These are phyloP conservation scores for Apeira syringaria DNA, from an alignment of 2,888 invertebrate genomes.

Conservation along the genomic window DNA sequence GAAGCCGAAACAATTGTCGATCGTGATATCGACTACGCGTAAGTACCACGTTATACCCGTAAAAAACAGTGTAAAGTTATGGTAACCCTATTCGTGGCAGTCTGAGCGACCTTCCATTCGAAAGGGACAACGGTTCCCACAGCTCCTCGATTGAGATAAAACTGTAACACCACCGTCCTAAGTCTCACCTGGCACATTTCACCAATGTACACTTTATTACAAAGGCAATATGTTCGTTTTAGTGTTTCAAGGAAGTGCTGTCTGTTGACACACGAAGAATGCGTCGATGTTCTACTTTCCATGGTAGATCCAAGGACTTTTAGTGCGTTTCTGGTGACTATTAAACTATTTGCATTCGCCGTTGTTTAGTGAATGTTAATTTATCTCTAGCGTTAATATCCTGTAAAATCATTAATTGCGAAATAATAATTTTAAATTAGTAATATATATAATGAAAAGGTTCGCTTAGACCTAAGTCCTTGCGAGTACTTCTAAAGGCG, in stretches of 20 bases:
- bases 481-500: too few relatives aligned
- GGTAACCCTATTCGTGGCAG: constrained; percentile 23
- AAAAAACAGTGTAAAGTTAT: too few relatives aligned
- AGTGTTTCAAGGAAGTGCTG: constrained; percentile 16
- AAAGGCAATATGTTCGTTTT: constrained; percentile 17
- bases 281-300: constrained; percentile 65
- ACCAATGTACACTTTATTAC: constrained; percentile 23
- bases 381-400: too few relatives aligned
- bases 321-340: constrained; percentile 8
- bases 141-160: constrained; percentile 56
- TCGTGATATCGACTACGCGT: too few relatives aligned
- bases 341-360: too few relatives aligned
- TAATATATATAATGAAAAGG: too few relatives aligned
- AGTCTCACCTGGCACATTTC: neutral
- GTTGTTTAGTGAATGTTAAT: too few relatives aligned
- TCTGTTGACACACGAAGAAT: constrained; percentile 55
- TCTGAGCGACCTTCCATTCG: constrained; percentile 60
- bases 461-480: too few relatives aligned
- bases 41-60: too few relatives aligned
- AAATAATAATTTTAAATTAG: too few relatives aligned
- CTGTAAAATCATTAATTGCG: too few relatives aligned
- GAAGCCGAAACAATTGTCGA: too few relatives aligned
- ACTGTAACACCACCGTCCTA: constrained; percentile 26
- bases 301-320: constrained; percentile 52
- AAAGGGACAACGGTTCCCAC: constrained; percentile 76